Percentiles rank a stretch among this genome's conserved stretches.
These are phyloP conservation scores for Seriola dumerili DNA, from an alignment of 2,113 vertebrate genomes.

Conservation along the genomic window DNA sequence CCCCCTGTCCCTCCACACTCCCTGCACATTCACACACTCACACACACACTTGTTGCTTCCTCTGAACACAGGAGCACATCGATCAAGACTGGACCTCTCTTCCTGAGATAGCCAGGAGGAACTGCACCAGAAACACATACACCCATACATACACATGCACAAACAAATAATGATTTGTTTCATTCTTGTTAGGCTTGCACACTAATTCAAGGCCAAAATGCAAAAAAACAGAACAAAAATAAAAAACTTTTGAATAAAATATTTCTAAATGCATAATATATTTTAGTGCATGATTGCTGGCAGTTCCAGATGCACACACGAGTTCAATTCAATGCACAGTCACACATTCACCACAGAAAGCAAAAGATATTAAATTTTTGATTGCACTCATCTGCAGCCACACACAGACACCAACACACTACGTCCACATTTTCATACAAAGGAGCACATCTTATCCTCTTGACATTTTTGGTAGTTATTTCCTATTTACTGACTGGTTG, in stretches of 20 bases:
- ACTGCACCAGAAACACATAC: slow-evolving; percentile 38
- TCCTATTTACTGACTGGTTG: slow-evolving; percentile 84
- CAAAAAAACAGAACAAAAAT: neutral
- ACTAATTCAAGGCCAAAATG: neutral
- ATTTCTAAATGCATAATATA: neutral
- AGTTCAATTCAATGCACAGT: neutral
- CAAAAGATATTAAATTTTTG: neutral
- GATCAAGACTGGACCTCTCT: slow-evolving; percentile 91
- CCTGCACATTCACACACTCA: slow-evolving; percentile 46
- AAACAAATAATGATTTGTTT: slow-evolving; percentile 18
- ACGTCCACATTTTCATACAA: neutral
- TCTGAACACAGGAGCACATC: slow-evolving; percentile 88
- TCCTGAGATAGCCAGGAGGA: slow-evolving; percentile 76
- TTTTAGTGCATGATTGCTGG: neutral
- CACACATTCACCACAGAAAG: neutral
- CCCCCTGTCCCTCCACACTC: slow-evolving; percentile 57
- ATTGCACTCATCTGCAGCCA: neutral
- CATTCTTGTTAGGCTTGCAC: neutral
- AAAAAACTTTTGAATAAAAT: no score
- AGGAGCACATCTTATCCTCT: slow-evolving; percentile 75
- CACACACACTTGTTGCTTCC: slow-evolving; percentile 87
- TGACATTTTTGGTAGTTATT: slow-evolving; percentile 84
- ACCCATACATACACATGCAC: neutral
- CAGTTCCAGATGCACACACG: neutral
- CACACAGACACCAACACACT: neutral